phyloP scores from a whole-genome alignment of 2,113 vertebrate genomes.

The Eclectus roratus region DNA sequence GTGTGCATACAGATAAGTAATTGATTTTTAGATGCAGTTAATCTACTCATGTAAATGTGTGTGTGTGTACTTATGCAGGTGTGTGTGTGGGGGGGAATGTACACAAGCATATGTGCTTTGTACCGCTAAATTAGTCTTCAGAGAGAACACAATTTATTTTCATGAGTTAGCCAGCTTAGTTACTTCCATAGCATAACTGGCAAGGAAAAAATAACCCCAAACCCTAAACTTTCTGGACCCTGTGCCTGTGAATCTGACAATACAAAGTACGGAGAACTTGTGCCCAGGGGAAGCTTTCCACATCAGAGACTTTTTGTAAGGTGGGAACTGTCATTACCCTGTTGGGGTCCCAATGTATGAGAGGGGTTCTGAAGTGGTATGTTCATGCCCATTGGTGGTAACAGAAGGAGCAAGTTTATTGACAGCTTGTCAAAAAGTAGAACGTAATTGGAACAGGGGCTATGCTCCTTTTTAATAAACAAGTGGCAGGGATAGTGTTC shows the following conservation, averaged over 20 bases:
- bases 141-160: neutral
- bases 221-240: neutral
- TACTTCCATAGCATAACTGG: neutral
- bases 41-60: slow-evolving; percentile 42
- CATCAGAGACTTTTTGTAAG: neutral
- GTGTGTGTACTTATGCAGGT: slow-evolving; percentile 50
- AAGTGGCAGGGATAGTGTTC: neutral
- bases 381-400: neutral
- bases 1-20: slow-evolving; percentile 48
- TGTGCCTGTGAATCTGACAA: neutral
- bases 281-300: neutral
- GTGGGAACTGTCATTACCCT: neutral
- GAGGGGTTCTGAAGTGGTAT: neutral
- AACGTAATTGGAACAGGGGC: neutral
- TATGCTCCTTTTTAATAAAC: neutral
- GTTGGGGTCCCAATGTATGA: neutral
- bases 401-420: neutral
- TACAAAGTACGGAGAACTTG: neutral
- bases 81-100: neutral
- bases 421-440: neutral
- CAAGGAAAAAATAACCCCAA: neutral
- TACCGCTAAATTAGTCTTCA: neutral
- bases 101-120: neutral
- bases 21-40: slow-evolving; percentile 55
- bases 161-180: neutral